These are phyloP conservation scores for Peromyscus aztecus DNA, from an alignment of 2,797 vertebrate species.

Conservation along the genomic window DNA sequence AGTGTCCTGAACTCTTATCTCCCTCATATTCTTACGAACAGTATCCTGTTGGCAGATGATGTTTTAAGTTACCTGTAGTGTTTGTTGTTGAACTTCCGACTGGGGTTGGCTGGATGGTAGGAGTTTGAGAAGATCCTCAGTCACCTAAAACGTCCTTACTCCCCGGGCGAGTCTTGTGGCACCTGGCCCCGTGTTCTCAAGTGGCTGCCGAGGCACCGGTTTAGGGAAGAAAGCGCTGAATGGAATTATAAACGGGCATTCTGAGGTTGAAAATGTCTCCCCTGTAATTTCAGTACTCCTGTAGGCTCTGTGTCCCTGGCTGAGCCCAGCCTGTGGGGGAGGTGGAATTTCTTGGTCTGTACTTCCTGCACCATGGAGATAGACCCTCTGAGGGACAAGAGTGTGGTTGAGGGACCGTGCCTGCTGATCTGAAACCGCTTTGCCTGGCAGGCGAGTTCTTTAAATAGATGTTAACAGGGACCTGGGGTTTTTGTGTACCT, in stretches of 20 bases:
- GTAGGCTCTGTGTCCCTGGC: neutral
- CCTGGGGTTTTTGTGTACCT: neutral
- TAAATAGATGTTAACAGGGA: conserved; percentile 66
- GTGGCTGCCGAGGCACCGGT: neutral
- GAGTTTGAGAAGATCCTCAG: conserved; percentile 31
- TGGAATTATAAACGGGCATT: conserved; percentile 20
- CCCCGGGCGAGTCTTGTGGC: neutral
- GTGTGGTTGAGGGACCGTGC: neutral
- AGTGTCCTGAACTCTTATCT: conserved; percentile 31
- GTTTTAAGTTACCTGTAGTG: neutral
- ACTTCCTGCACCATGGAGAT: neutral
- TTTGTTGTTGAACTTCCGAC: neutral
- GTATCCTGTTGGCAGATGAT: conserved; percentile 37
- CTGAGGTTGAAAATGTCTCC: conserved; percentile 9
- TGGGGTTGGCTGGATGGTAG: neutral
- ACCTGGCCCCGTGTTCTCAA: neutral
- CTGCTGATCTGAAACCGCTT: conserved; percentile 49
- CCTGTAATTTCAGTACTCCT: neutral
- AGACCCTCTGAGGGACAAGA: neutral
- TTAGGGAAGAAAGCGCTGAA: neutral
- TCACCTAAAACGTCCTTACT: neutral
- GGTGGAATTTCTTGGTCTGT: neutral
- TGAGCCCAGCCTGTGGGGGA: neutral
- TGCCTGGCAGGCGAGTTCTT: conserved; percentile 50
- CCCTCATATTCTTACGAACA: conserved; percentile 12